Conservation (phyloP, 2,797 vertebrate genomes). For the Etheostoma nigrum region DNA sequence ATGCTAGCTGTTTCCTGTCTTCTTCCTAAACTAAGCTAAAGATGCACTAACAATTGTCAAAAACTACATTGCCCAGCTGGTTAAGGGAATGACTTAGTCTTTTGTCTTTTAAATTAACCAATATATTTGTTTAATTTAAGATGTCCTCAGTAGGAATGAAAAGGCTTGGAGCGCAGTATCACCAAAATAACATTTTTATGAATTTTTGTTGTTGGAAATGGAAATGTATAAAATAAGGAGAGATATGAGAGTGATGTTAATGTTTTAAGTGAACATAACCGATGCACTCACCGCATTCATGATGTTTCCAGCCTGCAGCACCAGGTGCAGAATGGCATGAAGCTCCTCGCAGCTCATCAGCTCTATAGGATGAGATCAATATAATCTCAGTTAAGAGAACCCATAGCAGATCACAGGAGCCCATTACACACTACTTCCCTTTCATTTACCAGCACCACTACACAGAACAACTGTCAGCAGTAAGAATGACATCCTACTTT, state of each 20-base stretch:
- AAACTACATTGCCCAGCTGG: neutral
- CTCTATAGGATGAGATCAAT: conserved; percentile 82
- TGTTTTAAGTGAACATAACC: neutral
- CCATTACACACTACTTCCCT: conserved; percentile 2
- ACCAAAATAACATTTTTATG: too few relatives aligned
- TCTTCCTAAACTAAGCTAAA: neutral
- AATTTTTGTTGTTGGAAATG: too few relatives aligned
- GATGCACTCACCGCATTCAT: conserved; percentile 94
- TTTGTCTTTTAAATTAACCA: too few relatives aligned
- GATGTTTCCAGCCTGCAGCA: conserved; percentile 98
- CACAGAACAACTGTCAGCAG: conserved; percentile 4
- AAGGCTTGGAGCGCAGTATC: too few relatives aligned
- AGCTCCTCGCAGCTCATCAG: conserved; percentile 95
- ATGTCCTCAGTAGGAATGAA: neutral
- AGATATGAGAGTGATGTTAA: neutral
- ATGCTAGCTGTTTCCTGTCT: neutral
- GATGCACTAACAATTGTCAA: neutral
- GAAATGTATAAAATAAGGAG: too few relatives aligned
- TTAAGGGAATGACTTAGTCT: neutral
- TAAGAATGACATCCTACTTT: neutral
- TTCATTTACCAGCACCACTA: neutral
- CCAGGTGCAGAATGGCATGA: conserved; percentile 95
- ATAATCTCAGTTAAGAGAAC: conserved; percentile 48
- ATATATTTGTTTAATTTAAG: neutral
- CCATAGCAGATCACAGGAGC: conserved; percentile 1